A percentile compares a stretch with the other conserved stretches of the same genome.
Evolutionary conservation across 2,797 vertebrate species (phyloP).

Genomic region (Emys orbicularis): DNA sequence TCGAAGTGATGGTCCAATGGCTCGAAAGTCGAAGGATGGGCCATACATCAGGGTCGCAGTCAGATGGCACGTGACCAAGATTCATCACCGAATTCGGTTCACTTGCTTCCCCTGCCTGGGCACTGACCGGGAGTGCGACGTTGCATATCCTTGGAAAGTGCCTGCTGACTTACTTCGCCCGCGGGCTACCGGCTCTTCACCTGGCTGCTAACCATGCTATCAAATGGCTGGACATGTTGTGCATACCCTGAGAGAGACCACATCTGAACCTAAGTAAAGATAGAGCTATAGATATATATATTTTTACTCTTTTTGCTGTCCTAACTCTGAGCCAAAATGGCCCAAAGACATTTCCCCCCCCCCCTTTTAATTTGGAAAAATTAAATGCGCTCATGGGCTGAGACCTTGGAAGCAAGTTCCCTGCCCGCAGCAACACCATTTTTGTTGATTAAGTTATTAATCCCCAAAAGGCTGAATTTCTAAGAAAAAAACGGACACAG

Average conservation of each 20-base stretch:
- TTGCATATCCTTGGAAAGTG: too few relatives aligned
- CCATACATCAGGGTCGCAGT: too few relatives aligned
- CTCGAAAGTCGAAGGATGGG: too few relatives aligned
- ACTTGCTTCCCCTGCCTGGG: too few relatives aligned
- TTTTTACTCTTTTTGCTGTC: neutral
- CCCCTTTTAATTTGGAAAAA: conserved; percentile 6
- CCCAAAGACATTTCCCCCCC: neutral
- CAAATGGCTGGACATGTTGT: too few relatives aligned
- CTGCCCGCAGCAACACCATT: conserved; percentile 42
- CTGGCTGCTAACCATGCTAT: too few relatives aligned
- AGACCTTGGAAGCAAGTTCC: conserved; percentile 27
- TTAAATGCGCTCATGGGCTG: conserved; percentile 6
- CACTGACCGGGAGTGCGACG: too few relatives aligned
- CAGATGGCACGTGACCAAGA: too few relatives aligned
- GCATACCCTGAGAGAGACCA: neutral
- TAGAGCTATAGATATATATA: neutral
- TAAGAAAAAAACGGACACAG: conserved; percentile 47
- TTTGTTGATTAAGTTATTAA: neutral
- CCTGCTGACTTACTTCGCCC: too few relatives aligned
- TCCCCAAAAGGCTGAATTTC: conserved; percentile 50
- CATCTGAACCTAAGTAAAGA: neutral
- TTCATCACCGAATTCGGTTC: too few relatives aligned
- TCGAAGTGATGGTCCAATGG: too few relatives aligned
- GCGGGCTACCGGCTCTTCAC: too few relatives aligned
- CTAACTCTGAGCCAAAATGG: neutral